phyloP scores from a whole-genome alignment of 2,113 vertebrate genomes.

The Pelecanoides urinatrix region DNA sequence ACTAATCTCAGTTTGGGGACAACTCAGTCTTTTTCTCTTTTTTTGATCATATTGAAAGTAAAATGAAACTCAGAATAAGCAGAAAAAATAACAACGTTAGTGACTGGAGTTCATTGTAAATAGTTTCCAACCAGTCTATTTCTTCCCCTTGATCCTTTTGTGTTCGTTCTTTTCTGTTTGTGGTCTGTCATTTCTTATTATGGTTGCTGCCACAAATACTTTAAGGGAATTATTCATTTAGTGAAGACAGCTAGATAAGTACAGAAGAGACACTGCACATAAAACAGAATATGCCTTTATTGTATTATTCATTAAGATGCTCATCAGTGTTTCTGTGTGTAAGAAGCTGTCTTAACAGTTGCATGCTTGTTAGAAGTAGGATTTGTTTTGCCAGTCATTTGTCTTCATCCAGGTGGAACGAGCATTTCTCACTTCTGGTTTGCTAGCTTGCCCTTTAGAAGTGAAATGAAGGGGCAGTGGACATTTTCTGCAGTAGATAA shows the following conservation, averaged over 20 bases:
- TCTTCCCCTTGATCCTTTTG: neutral
- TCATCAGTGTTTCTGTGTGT: neutral
- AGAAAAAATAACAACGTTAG: neutral
- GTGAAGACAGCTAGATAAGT: neutral
- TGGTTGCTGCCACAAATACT: neutral
- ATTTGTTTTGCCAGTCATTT: neutral
- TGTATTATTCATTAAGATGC: constrained; percentile 42
- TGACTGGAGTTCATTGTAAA: neutral
- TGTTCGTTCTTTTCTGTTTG: neutral
- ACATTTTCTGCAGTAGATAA: neutral
- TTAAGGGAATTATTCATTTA: constrained; percentile 42
- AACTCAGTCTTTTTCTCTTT: neutral
- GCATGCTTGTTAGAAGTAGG: neutral
- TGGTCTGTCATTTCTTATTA: constrained; percentile 11
- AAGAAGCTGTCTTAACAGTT: neutral
- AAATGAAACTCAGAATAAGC: neutral
- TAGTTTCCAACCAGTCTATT: neutral
- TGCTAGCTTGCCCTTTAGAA: neutral
- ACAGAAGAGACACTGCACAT: neutral
- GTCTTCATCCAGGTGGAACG: neutral
- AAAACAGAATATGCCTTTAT: constrained; percentile 11
- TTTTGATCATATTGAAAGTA: neutral
- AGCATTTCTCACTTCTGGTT: neutral
- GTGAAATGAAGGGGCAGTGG: neutral
- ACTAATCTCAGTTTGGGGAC: neutral